phyloP scores from a whole-genome alignment of 2,888 invertebrate species.

The Himalopsyche japonica region DNA sequence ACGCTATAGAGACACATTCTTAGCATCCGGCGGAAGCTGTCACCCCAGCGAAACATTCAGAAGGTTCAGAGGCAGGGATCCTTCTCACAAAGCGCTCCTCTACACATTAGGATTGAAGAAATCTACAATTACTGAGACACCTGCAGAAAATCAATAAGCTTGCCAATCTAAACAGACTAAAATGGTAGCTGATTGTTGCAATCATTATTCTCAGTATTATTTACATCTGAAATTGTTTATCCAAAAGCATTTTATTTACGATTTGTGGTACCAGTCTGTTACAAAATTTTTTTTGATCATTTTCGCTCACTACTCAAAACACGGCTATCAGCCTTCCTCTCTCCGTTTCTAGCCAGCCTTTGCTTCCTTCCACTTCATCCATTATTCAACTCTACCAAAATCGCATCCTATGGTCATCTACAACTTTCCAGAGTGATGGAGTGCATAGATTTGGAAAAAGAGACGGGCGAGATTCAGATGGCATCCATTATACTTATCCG shows the following conservation, averaged over 20 bases:
- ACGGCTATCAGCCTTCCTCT: no score
- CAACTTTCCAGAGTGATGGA: no score
- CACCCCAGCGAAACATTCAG: slow-evolving; percentile 86
- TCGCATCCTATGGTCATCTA: no score
- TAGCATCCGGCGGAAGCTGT: slow-evolving; percentile 80
- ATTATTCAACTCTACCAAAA: no score
- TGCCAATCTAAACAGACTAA: no score
- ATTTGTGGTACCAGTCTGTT: not conserved
- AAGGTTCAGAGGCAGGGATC: slow-evolving; percentile 89
- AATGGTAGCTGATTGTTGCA: not conserved
- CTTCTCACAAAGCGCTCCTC: slow-evolving; percentile 80
- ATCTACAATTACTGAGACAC: not conserved
- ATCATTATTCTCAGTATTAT: no score
- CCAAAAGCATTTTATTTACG: not conserved
- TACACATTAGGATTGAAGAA: slow-evolving; percentile 63
- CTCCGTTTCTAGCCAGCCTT: no score
- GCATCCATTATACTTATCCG: no score
- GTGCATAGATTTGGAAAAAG: no score
- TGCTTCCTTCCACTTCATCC: no score
- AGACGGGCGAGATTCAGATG: no score
- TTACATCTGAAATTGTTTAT: not conserved
- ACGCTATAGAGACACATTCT: slow-evolving; percentile 80
- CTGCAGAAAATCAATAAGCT: not conserved
- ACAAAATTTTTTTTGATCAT: not conserved
- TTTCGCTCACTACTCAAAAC: no score